Evolutionary conservation across 2,888 invertebrate genomes (phyloP).

Genomic region (Cephalotes varians): DNA sequence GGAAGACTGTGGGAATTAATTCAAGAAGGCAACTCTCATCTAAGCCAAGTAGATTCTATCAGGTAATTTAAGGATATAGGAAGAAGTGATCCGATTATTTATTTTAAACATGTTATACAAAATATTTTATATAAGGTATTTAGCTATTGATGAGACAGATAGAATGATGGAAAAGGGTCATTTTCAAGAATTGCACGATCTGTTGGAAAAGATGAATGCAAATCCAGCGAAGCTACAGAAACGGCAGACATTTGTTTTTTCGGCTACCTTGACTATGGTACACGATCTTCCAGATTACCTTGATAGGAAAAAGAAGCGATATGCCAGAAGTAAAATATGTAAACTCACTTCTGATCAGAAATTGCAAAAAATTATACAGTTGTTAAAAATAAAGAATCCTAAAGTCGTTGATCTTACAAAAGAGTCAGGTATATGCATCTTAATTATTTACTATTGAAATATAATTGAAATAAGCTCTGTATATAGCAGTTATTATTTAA

Average conservation of each 20-base stretch:
- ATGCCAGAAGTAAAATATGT: slow-evolving; percentile 86
- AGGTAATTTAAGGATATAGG: slow-evolving; percentile 86
- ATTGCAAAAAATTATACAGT: slow-evolving; percentile 91
- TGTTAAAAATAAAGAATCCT: slow-evolving; percentile 94
- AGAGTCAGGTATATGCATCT: slow-evolving; percentile 87
- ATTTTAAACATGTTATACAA: slow-evolving; percentile 1
- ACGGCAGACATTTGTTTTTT: slow-evolving; percentile 98
- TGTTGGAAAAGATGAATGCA: slow-evolving; percentile 93
- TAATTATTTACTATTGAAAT: not conserved
- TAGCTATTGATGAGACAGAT: slow-evolving; percentile 99
- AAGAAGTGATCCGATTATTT: not conserved
- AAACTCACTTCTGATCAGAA: slow-evolving; percentile 92
- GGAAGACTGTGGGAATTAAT: slow-evolving; percentile 98
- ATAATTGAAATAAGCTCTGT: not conserved
- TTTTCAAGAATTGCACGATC: slow-evolving; percentile 94
- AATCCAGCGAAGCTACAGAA: slow-evolving; percentile 88
- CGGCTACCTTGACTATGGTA: slow-evolving; percentile 97
- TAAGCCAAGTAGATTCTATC: slow-evolving; percentile 90
- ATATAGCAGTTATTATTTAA: not conserved
- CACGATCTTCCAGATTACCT: slow-evolving; percentile 94
- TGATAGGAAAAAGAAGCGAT: slow-evolving; percentile 86
- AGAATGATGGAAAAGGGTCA: slow-evolving; percentile 99
- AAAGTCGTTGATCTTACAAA: slow-evolving; percentile 97
- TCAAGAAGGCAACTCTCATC: slow-evolving; percentile 91
- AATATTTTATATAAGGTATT: slow-evolving; percentile 87